Base-by-base conservation (phyloP, 2,113 vertebrate species). In the Misgurnus anguillicaudatus region DNA sequence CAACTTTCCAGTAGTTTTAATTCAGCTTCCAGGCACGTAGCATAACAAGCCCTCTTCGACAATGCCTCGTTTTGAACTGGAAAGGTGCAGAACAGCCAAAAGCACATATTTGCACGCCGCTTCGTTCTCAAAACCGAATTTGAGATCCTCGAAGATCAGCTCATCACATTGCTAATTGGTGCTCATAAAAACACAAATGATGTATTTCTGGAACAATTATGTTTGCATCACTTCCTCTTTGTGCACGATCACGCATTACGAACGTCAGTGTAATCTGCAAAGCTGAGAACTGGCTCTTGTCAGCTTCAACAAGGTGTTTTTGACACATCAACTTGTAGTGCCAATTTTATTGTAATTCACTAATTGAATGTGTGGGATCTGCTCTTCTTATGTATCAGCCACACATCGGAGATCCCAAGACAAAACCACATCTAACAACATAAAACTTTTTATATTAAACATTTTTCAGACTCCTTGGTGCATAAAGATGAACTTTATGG, bases 1-100 rank as follows among this genome's bases (percentile, higher is more conserved):
- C 17, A 83, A 78, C 80, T 81, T 62, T 80, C 63, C 66, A 78
- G 55, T 79, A 85, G 84, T 85, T 85, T 83, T 85, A 55, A 83
- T 70, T 68, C 8, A 10, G 73, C 67, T 80, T 64, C 9, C 79
- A 85, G 77, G 70, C 60, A 78, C 48, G 62, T 69, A 87, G 77
- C 79, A 72, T 55, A 86, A 85, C 61, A 55, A 69, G 80, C 82
- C 61, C 75, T 38, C 72, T 64, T 16, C 41, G 11, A 19, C 41
- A 60, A 84, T 83, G 60, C 63, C 74, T 85, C 48, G 45, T 78
- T 81, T 76, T 83, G 41, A 85, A 66, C 79, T 79, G 81, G 80
- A 73, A 80, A 80, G 73, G 72, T 80, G 36, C 10, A 55, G 31
- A 83, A 64, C 68, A 79, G 83, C 73, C 45, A 86, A 79, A 79